Evolutionary conservation across 2,113 vertebrate species (phyloP), one percentile per base, ranked within the genome.

Genomic region (Mirounga angustirostris): DNA sequence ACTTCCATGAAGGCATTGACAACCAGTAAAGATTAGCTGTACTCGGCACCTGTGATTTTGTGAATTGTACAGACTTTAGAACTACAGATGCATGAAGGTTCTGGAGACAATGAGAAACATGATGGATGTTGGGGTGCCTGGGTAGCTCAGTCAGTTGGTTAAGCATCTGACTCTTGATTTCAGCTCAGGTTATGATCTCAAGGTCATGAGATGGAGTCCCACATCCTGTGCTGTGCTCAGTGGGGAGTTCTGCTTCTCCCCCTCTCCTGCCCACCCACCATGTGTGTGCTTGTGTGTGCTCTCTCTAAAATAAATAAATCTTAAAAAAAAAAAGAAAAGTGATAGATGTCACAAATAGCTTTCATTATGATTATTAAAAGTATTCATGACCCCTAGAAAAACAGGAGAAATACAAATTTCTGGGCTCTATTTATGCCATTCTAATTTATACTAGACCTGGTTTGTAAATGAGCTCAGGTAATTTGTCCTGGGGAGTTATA

Each of bases 61-160:
- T 82, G 86, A 19, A 76, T 36, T 94, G 4, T 84, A 18, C 10
- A 63, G 40, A 0, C 10, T 94, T 97, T 30, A 90, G 63, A 94
- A 90, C 76, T 43, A 89, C 5, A 63, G 40, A 86, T 2, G 5
- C 36, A 40, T 40, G 50, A 74, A 81, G 50, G 19, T n/a, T 69
- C 65, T 86, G 65, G 33, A 95, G 26, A 21, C 63, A 71, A 92
- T 81, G 19, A 89, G 63, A 65, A 96, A 89, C 46, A 7, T 59
- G 30, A 65, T 52, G 24, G 16, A 73, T 43, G 18, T 43, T 69
- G 67, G 16, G 67, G 16, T 18, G 67, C 16, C 67, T 69, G 67
- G 67, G 67, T n/a, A 10, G 67, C 16, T 69, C 33, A 19, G 33
- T n/a, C 33, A 19, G 16, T 69, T n/a, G 67, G 16, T n/a, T 69